Percentiles rank a stretch among this genome's conserved stretches.
These are phyloP conservation scores for Nomada lathburiana DNA, from an alignment of 2,888 invertebrate species.

Conservation along the genomic window DNA sequence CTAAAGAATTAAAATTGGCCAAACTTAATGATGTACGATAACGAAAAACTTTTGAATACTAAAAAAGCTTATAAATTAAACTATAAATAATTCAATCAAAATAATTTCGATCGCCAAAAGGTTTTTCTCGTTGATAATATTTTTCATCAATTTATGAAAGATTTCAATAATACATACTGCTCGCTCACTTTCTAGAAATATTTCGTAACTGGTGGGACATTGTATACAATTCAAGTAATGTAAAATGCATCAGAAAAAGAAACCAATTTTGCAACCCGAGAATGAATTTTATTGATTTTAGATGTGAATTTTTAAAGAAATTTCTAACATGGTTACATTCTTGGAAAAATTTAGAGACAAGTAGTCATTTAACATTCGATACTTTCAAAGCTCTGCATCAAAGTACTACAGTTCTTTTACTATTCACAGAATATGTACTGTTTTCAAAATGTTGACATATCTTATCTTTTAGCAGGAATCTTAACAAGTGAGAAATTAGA, in stretches of 20 bases:
- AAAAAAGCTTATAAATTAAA: neutral
- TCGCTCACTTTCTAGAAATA: neutral
- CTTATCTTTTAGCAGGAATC: neutral
- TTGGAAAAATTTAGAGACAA: constrained; percentile 2
- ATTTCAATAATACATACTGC: neutral
- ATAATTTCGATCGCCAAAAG: neutral
- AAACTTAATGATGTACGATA: neutral
- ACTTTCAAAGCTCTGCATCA: constrained; percentile 13
- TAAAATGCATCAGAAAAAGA: neutral
- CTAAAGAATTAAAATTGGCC: neutral
- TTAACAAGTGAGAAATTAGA: constrained; percentile 14
- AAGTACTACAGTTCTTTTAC: constrained; percentile 26
- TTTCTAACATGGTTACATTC: neutral
- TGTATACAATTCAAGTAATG: neutral
- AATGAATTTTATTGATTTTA: constrained; percentile 4
- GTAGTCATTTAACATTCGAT: constrained; percentile 1
- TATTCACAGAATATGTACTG: constrained; percentile 4
- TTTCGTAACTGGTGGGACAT: neutral
- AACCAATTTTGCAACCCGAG: neutral
- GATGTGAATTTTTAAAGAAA: constrained; percentile 20
- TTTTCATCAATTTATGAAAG: constrained; percentile 10
- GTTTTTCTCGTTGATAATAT: constrained; percentile 6
- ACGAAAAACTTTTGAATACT: neutral
- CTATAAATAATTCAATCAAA: no score
- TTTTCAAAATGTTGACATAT: constrained; percentile 16